These are phyloP conservation scores for Nasalis larvatus DNA, from an alignment of 2,113 vertebrate genomes.

Conservation along the genomic window DNA sequence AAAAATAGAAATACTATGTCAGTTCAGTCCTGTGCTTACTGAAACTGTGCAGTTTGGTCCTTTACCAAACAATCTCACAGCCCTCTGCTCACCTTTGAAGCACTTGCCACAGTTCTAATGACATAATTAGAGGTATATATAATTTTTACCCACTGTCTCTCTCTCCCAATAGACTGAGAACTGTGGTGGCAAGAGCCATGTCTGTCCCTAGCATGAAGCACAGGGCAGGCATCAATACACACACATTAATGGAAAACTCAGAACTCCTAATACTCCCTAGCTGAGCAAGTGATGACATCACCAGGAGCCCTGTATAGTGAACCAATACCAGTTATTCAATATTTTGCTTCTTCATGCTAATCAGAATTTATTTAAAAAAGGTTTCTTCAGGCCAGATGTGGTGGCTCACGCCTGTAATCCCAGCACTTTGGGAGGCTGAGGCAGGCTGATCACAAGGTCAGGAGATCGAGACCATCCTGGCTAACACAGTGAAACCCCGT, in stretches of 20 bases:
- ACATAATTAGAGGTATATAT: background rate
- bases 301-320: background rate
- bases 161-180: background rate
- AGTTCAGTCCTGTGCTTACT: background rate
- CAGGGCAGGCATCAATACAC: background rate
- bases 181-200: rapidly evolving
- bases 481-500: too few species aligned
- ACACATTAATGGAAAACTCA: background rate
- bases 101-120: background rate
- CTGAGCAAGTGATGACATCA: background rate
- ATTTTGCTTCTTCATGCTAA: background rate
- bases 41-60: background rate
- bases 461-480: too few species aligned
- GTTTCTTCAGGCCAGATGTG: background rate
- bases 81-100: background rate
- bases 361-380: background rate
- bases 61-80: background rate
- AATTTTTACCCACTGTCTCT: background rate
- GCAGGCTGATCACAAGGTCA: too few species aligned
- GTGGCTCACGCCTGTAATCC: too few species aligned
- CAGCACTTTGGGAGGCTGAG: too few species aligned
- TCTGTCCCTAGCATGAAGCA: background rate
- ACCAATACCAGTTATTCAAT: too few species aligned
- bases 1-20: background rate
- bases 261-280: background rate